Conservation (phyloP, 2,888 invertebrate species). For the Atrina japonica region DNA sequence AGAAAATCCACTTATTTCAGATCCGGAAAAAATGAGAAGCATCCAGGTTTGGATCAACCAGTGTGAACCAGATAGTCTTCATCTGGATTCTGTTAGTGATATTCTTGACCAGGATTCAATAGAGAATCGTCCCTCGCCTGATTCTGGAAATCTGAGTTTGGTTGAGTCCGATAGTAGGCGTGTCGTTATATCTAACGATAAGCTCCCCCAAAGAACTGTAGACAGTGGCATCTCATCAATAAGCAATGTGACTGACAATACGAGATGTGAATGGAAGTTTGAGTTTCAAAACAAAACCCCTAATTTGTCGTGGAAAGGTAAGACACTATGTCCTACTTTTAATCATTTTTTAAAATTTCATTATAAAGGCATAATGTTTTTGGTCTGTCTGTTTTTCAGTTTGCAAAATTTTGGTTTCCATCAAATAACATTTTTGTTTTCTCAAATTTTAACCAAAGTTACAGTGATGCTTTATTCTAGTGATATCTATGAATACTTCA, state of each 20-base stretch:
- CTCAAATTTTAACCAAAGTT: no score
- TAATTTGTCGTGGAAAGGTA: slow-evolving; percentile 19
- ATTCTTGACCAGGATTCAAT: slow-evolving; percentile 7
- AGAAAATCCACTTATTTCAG: slow-evolving; percentile 38
- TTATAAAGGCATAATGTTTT: no score
- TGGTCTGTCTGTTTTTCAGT: no score
- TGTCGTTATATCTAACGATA: slow-evolving; percentile 14
- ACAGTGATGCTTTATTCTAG: no score
- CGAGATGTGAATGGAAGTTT: not conserved
- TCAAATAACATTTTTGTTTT: no score
- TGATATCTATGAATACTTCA: no score
- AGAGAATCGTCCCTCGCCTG: slow-evolving; percentile 7
- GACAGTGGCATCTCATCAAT: slow-evolving; percentile 36
- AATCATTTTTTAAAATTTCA: not conserved
- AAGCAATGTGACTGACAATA: slow-evolving; percentile 1
- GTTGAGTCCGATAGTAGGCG: slow-evolving; percentile 25
- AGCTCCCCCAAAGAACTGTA: not conserved
- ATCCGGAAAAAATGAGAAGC: slow-evolving; percentile 54
- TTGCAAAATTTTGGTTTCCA: no score
- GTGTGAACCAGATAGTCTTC: slow-evolving; percentile 15
- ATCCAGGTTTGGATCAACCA: slow-evolving; percentile 62
- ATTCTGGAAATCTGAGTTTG: slow-evolving; percentile 25
- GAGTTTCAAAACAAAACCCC: not conserved
- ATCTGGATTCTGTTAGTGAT: slow-evolving; percentile 19
- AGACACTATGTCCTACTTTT: not conserved